These are phyloP conservation scores for Crotophaga sulcirostris DNA, from an alignment of 2,113 vertebrate species.

Conservation along the genomic window DNA sequence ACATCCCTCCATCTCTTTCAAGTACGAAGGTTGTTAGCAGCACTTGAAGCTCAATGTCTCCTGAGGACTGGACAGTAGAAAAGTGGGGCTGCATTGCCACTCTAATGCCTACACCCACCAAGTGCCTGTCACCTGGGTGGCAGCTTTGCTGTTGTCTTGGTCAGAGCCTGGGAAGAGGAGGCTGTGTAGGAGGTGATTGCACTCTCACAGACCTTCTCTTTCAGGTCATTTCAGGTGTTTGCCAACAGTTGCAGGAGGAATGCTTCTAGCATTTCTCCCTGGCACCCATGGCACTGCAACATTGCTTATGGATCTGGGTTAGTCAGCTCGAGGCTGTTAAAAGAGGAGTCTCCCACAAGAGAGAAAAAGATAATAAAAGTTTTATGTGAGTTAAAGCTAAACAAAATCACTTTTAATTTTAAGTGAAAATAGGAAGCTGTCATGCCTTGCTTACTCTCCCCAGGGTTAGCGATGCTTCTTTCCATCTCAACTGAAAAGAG, in stretches of 20 bases:
- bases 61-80: neutral
- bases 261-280: neutral
- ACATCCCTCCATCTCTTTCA: neutral
- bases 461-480: neutral
- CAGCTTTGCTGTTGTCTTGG: neutral
- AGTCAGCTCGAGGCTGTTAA: neutral
- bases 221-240: neutral
- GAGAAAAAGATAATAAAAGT: neutral
- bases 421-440: neutral
- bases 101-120: neutral
- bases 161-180: neutral
- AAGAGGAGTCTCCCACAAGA: neutral
- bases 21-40: neutral
- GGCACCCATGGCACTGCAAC: neutral
- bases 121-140: neutral
- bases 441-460: neutral
- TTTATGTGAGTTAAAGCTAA: neutral
- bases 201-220: neutral
- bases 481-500: neutral
- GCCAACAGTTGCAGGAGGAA: neutral
- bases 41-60: neutral
- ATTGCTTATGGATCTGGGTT: neutral
- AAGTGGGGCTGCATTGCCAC: neutral
- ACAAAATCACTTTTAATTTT: neutral
- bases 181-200: neutral